Conservation (phyloP, 2,797 vertebrate species). For the Ispidina lecontei region DNA sequence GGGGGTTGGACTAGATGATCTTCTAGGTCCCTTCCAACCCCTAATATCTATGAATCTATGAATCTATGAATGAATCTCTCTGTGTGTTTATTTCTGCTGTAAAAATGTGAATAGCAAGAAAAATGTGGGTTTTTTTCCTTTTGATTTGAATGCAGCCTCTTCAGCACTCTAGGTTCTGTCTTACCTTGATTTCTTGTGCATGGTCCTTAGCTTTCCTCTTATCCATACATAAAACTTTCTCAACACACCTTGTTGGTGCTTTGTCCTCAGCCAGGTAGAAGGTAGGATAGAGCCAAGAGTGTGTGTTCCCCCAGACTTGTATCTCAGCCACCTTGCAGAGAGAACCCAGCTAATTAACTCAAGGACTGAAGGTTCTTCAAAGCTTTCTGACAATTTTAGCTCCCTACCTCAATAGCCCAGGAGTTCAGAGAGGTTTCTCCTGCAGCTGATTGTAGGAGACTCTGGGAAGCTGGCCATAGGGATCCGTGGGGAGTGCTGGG, state of each 20-base stretch:
- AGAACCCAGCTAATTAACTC: neutral
- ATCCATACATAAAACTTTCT: neutral
- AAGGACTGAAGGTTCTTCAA: neutral
- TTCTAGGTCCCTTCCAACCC: no score
- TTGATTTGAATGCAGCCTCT: neutral
- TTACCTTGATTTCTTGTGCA: neutral
- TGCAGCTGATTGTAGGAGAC: neutral
- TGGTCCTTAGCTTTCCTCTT: neutral
- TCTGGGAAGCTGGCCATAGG: fast-evolving
- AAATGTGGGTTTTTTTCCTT: neutral
- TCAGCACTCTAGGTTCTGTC: neutral
- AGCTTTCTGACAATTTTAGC: neutral
- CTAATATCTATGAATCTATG: no score
- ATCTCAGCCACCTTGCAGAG: neutral
- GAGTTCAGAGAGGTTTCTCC: neutral
- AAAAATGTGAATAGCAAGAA: neutral
- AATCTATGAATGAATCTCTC: no score
- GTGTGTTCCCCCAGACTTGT: fast-evolving
- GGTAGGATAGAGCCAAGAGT: neutral
- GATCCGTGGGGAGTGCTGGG: neutral
- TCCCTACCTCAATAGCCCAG: neutral
- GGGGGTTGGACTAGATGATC: no score
- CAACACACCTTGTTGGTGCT: neutral
- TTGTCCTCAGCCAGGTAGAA: neutral
- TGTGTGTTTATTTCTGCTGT: constrained; percentile 3